Percentiles rank a stretch among this genome's conserved stretches.
Conservation (phyloP, 2,888 invertebrate species). For the Unio pictorum region DNA sequence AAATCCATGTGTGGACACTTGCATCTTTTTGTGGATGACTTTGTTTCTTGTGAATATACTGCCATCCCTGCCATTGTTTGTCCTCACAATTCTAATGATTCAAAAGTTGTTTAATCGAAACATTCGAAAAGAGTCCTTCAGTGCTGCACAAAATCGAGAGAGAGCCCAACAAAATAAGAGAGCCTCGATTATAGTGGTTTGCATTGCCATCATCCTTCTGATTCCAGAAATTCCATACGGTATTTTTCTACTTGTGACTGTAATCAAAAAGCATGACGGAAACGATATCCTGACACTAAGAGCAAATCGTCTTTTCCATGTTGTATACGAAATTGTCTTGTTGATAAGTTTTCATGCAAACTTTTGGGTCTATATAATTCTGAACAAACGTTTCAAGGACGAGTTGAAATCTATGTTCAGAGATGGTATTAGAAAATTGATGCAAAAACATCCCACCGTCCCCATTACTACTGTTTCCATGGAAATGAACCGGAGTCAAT, state of each 20-base stretch:
- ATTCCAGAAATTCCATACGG: constrained; percentile 33
- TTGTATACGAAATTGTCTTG: constrained; percentile 21
- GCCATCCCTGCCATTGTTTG: constrained; percentile 24
- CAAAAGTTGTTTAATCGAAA: constrained; percentile 11
- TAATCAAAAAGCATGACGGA: constrained; percentile 8
- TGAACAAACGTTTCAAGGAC: constrained; percentile 16
- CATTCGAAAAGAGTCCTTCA: constrained; percentile 12
- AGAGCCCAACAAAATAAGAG: constrained; percentile 16
- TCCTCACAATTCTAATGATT: constrained; percentile 22
- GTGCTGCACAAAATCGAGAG: constrained; percentile 9
- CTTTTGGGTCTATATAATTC: constrained; percentile 33
- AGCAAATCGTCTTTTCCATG: constrained; percentile 12
- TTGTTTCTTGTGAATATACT: constrained; percentile 18
- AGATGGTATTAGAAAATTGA: too few species aligned
- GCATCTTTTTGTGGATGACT: constrained; percentile 16
- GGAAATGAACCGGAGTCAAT: too few species aligned
- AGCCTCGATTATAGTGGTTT: constrained; percentile 26
- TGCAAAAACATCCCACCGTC: too few species aligned
- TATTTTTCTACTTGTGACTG: constrained; percentile 14
- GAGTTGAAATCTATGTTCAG: too few species aligned
- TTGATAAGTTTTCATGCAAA: constrained; percentile 30
- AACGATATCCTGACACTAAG: constrained; percentile 6
- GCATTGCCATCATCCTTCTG: constrained; percentile 24
- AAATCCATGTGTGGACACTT: constrained; percentile 9
- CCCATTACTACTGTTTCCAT: too few species aligned